phyloP scores from a whole-genome alignment of 2,888 invertebrate species.

The Imbricaverruca yamaguchii region DNA sequence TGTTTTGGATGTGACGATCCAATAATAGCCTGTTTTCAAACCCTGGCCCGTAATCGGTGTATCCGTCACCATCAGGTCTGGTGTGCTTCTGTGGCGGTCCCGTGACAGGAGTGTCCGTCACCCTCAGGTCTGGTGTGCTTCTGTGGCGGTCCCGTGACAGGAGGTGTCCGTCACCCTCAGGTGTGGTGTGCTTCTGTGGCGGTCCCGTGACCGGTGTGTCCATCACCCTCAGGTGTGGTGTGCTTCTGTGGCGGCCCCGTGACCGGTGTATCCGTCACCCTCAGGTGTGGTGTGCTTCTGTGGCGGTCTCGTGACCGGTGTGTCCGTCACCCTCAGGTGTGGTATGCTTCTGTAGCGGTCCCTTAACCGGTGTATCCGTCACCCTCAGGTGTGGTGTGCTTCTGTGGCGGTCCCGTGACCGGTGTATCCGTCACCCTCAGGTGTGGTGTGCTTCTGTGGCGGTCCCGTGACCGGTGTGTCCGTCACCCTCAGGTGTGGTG shows the following conservation, averaged over 20 bases:
- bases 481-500: not conserved
- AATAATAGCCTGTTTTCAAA: no score
- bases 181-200: constrained; percentile 4
- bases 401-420: no score
- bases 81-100: not conserved
- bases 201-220: not conserved
- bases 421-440: no score
- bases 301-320: not conserved
- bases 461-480: not conserved
- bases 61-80: no score
- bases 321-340: not conserved
- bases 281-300: constrained; percentile 3
- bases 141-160: not conserved
- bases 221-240: not conserved
- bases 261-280: not conserved
- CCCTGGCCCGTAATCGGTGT: no score
- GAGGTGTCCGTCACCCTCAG: not conserved
- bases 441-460: no score
- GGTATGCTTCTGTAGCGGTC: not conserved
- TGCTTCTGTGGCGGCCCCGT: not conserved
- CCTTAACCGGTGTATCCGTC: not conserved
- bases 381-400: not conserved
- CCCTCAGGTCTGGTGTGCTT: not conserved
- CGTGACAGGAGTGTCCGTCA: not conserved
- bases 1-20: no score